Percentiles rank a stretch among this genome's conserved stretches.
Evolutionary conservation across 1,140 invertebrate genomes (phyloP).

Genomic region (Cotesia vestalis): DNA sequence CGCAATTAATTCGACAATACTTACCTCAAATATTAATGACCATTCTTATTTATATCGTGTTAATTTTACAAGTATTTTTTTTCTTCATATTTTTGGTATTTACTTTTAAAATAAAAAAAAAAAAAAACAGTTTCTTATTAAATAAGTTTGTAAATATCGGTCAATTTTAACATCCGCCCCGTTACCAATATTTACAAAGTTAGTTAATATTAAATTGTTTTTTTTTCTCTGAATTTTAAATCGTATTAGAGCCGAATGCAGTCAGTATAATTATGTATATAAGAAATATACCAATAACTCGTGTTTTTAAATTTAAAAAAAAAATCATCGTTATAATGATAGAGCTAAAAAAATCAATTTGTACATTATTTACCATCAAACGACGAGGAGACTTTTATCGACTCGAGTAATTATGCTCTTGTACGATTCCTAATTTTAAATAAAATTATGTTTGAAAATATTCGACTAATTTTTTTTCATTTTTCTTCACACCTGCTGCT

Average conservation of each 20-base stretch:
- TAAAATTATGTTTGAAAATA: conserved; percentile 32
- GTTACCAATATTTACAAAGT: neutral
- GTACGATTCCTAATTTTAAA: conserved; percentile 39
- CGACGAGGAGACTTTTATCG: neutral
- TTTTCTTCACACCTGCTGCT: neutral
- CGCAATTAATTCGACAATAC: conserved; percentile 21
- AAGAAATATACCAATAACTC: conserved; percentile 6
- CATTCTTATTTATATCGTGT: neutral
- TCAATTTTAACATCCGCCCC: conserved; percentile 4
- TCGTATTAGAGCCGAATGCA: neutral
- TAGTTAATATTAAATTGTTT: neutral
- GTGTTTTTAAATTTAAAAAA: conserved; percentile 29
- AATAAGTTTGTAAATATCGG: neutral
- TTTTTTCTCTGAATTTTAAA: neutral
- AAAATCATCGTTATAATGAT: conserved; percentile 24
- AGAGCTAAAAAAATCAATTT: conserved; percentile 25
- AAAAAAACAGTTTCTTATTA: neutral
- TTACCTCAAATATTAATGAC: neutral
- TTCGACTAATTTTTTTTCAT: neutral
- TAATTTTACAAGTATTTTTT: neutral
- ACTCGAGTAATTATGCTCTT: conserved; percentile 11
- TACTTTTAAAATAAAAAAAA: neutral
- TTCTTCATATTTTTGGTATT: neutral
- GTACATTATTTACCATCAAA: conserved; percentile 31
- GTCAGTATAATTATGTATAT: conserved; percentile 20